Evolutionary conservation across 1,140 invertebrate genomes (phyloP).

Genomic region (Magallana angulata): DNA sequence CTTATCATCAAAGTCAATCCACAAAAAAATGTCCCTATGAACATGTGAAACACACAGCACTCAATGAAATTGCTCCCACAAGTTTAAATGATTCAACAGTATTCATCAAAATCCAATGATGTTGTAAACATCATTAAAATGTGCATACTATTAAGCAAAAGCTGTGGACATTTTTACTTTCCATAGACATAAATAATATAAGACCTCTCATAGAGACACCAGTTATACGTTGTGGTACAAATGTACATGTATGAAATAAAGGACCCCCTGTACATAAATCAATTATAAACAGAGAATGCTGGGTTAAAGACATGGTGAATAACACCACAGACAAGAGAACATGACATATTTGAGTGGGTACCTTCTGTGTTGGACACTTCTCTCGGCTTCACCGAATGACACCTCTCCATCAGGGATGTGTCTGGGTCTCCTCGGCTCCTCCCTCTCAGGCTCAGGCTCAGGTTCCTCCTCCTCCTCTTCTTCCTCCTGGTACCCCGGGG

Average conservation of each 20-base stretch:
- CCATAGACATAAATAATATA: too few species aligned
- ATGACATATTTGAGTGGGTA: not conserved
- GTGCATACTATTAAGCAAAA: too few species aligned
- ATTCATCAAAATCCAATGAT: too few species aligned
- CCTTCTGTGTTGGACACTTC: slow-evolving; percentile 56
- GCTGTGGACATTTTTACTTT: too few species aligned
- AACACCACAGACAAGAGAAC: too few species aligned
- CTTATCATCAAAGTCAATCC: too few species aligned
- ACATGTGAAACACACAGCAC: too few species aligned
- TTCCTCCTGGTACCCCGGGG: slow-evolving; percentile 20
- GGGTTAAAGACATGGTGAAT: not conserved
- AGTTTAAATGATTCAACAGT: too few species aligned
- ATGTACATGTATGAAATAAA: not conserved
- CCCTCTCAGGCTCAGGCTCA: not conserved
- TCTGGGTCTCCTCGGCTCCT: slow-evolving; percentile 50
- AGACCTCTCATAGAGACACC: too few species aligned
- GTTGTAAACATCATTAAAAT: too few species aligned
- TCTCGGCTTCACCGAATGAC: slow-evolving; percentile 81
- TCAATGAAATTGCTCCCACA: too few species aligned
- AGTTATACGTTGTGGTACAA: not conserved
- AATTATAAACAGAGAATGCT: not conserved
- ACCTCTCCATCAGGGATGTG: slow-evolving; percentile 81
- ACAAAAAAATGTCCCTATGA: too few species aligned
- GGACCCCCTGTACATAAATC: not conserved
- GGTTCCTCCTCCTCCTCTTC: not conserved